Evolutionary conservation across 2,888 invertebrate species (phyloP), one percentile per base, ranked within the genome.

Genomic region (Philhelius pedissequus): DNA sequence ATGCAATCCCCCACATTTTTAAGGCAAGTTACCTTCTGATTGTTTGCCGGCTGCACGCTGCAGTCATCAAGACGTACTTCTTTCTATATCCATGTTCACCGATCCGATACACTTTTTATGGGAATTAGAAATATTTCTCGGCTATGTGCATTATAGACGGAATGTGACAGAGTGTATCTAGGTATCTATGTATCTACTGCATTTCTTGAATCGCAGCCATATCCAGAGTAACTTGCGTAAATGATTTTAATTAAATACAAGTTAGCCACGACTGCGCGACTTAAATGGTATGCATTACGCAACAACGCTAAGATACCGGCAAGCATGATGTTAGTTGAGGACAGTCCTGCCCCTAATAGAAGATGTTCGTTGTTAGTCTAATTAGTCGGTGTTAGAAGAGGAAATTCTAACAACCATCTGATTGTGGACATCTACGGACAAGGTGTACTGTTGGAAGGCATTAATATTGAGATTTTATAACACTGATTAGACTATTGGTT

Each of bases 241-340:
- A 62, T 82, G 77, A 68, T 69, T 73, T 82, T 73, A 82, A 82
- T 77, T 74, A 77, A 54, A 30, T 56, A 58, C 56, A 56, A 75
- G 56, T 56, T 30, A 52, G 38, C 43, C 60, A 60, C 32, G 45
- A 40, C 22, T 9, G 50, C 45, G 35, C 32, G 77, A 60, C 73
- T 54, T 52, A 68, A 77, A 69, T 69, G 73, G 66, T 15, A 5
- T 5, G 5, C 9, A 35, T 66, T 75, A 74, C 74, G 74, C 54
- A 74, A 73, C n/a, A n/a, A n/a, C n/a, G 62, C 40, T 62, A 62
- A 73, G 13, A 35, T 35, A 74, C 64, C 74, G 54, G 40, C 74
- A 35, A 18, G 8, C 74, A 35, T 25, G 8, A 22, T 30, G 50
- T n/a, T n/a, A n/a, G n/a, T 27, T 71, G 56, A 40, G 22, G 25